Evolutionary conservation across 1,140 invertebrate genomes (phyloP).

Genomic region (Apis mellifera): Amel_HAv3.1 CM009942.2:5169001-5169500

Average conservation of each 20-base stretch:
- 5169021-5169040: too few relatives aligned
- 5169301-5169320: neutral
- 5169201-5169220: neutral
- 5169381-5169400: slow-evolving; percentile 15
- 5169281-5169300: neutral
- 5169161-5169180: too few relatives aligned
- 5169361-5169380: neutral
- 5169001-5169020: too few relatives aligned
- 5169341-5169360: slow-evolving; percentile 6
- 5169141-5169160: too few relatives aligned
- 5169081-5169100: too few relatives aligned
- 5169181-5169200: neutral
- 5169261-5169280: neutral
- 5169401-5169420: slow-evolving; percentile 10
- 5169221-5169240: neutral
- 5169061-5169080: too few relatives aligned
- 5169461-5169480: slow-evolving; percentile 31
- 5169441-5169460: slow-evolving; percentile 3
- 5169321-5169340: neutral
- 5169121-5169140: too few relatives aligned
- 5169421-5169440: slow-evolving; percentile 41
- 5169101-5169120: too few relatives aligned
- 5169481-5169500: slow-evolving; percentile 24
- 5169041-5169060: too few relatives aligned
- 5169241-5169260: neutral